Evolutionary conservation across 2,113 vertebrate species (phyloP).

Genomic region (Odontesthes bonariensis): DNA sequence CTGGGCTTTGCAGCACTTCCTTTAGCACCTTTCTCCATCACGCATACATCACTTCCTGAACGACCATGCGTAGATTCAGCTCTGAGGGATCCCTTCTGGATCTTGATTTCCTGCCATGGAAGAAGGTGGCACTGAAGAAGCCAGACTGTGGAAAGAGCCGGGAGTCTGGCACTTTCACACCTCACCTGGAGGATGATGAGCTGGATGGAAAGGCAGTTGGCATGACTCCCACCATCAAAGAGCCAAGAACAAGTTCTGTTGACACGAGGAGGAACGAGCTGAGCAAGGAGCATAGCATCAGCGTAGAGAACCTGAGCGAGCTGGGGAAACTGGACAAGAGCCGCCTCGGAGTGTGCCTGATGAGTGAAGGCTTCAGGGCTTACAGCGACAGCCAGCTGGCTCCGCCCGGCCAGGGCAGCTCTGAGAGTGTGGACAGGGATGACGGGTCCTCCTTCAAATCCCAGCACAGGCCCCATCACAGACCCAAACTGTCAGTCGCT

Average conservation of each 20-base stretch:
- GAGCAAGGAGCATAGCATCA: slow-evolving; percentile 75
- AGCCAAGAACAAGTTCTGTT: background rate
- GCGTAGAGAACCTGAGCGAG: slow-evolving; percentile 68
- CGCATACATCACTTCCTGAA: slow-evolving; percentile 1
- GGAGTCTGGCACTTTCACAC: slow-evolving; percentile 18
- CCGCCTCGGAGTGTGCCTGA: slow-evolving; percentile 50
- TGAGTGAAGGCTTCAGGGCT: slow-evolving; percentile 75
- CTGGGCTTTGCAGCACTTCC: background rate
- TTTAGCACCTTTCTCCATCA: background rate
- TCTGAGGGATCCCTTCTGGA: slow-evolving; percentile 81
- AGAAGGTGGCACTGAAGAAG: slow-evolving; percentile 30
- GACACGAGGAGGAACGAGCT: slow-evolving; percentile 25
- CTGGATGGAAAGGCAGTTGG: accelerated
- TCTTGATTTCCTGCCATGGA: slow-evolving; percentile 74
- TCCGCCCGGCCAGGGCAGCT: slow-evolving; percentile 35
- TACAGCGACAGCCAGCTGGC: slow-evolving; percentile 84
- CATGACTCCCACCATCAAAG: slow-evolving; percentile 31
- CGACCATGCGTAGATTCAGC: slow-evolving; percentile 79
- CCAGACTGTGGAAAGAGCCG: background rate
- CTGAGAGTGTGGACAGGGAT: slow-evolving; percentile 43
- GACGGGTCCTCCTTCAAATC: background rate
- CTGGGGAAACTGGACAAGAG: slow-evolving; percentile 47
- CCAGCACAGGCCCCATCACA: slow-evolving; percentile 46
- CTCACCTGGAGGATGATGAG: background rate
- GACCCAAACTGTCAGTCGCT: slow-evolving; percentile 66